Evolutionary conservation across 2,797 vertebrate species (phyloP).

Genomic region (Oreochromis grahami): DNA sequence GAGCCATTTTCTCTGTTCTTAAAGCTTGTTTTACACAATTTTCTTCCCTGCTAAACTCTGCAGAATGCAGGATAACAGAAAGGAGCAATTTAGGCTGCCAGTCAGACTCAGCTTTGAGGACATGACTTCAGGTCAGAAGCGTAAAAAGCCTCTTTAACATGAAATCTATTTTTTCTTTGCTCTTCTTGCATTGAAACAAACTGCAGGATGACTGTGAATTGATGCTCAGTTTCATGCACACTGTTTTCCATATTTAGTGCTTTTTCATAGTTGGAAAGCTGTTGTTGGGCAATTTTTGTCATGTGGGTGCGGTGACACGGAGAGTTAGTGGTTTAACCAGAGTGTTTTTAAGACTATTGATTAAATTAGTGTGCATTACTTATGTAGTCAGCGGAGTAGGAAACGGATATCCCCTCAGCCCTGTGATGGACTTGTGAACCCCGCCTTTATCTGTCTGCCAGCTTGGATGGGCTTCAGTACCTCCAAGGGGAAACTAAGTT

Average conservation of each 20-base stretch:
- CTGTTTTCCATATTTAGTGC: neutral
- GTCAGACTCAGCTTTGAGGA: neutral
- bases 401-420: neutral
- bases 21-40: neutral
- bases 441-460: neutral
- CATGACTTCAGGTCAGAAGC: neutral
- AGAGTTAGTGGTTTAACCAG: neutral
- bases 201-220: neutral
- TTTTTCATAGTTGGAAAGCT: neutral
- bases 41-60: neutral
- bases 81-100: neutral
- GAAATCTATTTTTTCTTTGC: neutral
- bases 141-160: neutral
- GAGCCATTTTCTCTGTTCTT: slow-evolving; percentile 5
- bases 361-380: neutral
- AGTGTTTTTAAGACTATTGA: neutral
- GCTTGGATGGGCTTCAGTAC: neutral
- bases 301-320: neutral
- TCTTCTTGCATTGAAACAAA: neutral
- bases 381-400: rapidly evolving
- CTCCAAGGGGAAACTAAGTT: neutral
- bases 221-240: neutral
- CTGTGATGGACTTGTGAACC: neutral
- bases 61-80: neutral
- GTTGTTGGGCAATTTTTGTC: neutral